Evolutionary conservation across 2,888 invertebrate species (phyloP).

Genomic region (Temnothorax ravouxi): DNA sequence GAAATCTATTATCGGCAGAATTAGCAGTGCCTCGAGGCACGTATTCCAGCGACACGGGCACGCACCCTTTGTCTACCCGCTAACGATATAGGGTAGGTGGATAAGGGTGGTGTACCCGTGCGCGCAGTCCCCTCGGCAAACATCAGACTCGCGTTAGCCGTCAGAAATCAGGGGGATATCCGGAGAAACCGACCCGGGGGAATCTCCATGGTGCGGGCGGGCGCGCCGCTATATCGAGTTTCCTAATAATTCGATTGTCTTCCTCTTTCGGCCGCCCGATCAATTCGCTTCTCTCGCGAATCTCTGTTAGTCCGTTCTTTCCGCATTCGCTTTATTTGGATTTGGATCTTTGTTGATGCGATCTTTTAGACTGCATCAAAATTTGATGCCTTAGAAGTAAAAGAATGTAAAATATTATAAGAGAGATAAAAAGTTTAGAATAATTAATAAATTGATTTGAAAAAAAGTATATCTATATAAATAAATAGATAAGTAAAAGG

Average conservation of each 20-base stretch:
- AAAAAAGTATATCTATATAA: not conserved
- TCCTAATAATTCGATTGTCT: constrained; percentile 81
- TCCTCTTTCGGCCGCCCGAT: constrained; percentile 15
- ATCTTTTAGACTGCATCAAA: not conserved
- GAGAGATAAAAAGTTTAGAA: not conserved
- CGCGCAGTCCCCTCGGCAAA: constrained; percentile 80
- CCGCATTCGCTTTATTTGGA: not conserved
- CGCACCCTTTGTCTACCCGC: constrained; percentile 81
- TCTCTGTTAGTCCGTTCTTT: constrained; percentile 5
- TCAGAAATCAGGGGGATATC: constrained; percentile 81
- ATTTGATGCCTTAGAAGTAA: not conserved
- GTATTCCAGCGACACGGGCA: constrained; percentile 69
- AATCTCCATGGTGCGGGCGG: constrained; percentile 66
- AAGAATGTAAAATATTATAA: not conserved
- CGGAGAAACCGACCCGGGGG: constrained; percentile 80
- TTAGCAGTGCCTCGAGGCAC: constrained; percentile 78
- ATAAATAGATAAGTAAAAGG: not conserved
- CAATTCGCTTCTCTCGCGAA: constrained; percentile 23
- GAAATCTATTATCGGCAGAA: constrained; percentile 83
- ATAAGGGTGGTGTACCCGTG: constrained; percentile 71
- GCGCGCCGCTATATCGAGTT: constrained; percentile 75
- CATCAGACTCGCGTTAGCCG: constrained; percentile 82
- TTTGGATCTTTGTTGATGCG: not conserved
- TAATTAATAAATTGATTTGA: not conserved
- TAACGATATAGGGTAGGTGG: constrained; percentile 77